phyloP scores from a whole-genome alignment of 2,888 invertebrate genomes.

The Germaria angustata region DNA sequence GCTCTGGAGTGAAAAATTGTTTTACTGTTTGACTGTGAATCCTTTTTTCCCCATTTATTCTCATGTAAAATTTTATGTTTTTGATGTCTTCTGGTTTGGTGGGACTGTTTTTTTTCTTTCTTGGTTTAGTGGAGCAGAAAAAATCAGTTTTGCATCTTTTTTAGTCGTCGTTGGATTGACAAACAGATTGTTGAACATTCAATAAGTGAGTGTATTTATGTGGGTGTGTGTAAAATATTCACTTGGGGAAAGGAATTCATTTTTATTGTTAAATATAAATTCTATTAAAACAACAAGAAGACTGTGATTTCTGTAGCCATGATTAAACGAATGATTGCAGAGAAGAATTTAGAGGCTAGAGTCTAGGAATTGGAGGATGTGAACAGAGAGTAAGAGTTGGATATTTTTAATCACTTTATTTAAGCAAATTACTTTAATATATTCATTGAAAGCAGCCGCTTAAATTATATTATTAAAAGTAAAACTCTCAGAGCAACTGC shows the following conservation, averaged over 20 bases:
- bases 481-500: too few relatives aligned
- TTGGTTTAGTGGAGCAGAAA: slow-evolving; percentile 38
- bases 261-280: slow-evolving; percentile 15
- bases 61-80: slow-evolving; percentile 38
- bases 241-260: slow-evolving; percentile 28
- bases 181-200: slow-evolving; percentile 59
- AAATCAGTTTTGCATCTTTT: slow-evolving; percentile 23
- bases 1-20: slow-evolving; percentile 70
- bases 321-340: not conserved
- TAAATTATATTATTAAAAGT: too few relatives aligned
- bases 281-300: not conserved
- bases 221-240: slow-evolving; percentile 18
- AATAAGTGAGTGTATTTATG: slow-evolving; percentile 8
- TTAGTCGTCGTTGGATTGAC: slow-evolving; percentile 21
- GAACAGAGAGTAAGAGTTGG: not conserved
- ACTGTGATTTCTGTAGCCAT: not conserved
- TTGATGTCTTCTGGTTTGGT: slow-evolving; percentile 37
- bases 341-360: too few relatives aligned
- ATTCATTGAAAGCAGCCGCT: too few relatives aligned
- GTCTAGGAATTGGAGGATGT: not conserved
- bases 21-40: slow-evolving; percentile 65
- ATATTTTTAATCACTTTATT: not conserved
- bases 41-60: slow-evolving; percentile 53
- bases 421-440: too few relatives aligned
- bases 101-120: slow-evolving; percentile 6